Evolutionary conservation across 2,888 invertebrate species (phyloP), one percentile per base, ranked within the genome.

Genomic region (Limnephilus marmoratus): DNA sequence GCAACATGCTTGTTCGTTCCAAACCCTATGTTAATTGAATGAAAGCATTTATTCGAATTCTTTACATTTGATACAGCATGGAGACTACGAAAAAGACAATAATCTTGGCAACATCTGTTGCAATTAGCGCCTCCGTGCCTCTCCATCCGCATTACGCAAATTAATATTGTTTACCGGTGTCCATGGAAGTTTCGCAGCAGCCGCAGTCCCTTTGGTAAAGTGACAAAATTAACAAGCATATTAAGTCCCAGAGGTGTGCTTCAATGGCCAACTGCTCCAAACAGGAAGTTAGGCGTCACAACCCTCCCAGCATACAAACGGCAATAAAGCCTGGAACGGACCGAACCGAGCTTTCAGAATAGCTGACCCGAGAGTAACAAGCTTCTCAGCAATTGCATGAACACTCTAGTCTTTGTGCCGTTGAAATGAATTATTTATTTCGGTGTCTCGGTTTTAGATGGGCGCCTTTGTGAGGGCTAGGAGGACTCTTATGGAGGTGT

Each of bases 211-310:
- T 37, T 41, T 13, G 68, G 87, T 41, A 41, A 90, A 86, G 86
- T 86, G 91, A 86, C 91, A 91, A 86, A 91, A 81, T 85, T 86
- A 85, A 91, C 80, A 86, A 91, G 45, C 86, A 80, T 45, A 85
- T 90, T 90, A 80, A 18, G 86, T 91, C 91, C 86, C 91, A 29
- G 88, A 91, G 91, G 91, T 88, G 91, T 88, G 82, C 91, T 82
- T 34, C 82, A 41, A 81, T 49, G 41, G 88, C 86, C 31, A 81
- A 81, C 49, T 31, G 68, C 49, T 87, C 31, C 68, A 12, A 88
- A 82, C 91, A 91, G 91, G 91, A 91, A 91, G 91, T 91, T 82
- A 29, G 45, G 41, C 37, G 88, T 91, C 37, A 80, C 87, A 18
- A n/a, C 91, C 91, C 49, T 91, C 81, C 87, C 53, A 87, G 49